A percentile compares a stretch with the other conserved stretches of the same genome.
Evolutionary conservation across 2,113 vertebrate species (phyloP).

Genomic region (Rhinogobius similis): DNA sequence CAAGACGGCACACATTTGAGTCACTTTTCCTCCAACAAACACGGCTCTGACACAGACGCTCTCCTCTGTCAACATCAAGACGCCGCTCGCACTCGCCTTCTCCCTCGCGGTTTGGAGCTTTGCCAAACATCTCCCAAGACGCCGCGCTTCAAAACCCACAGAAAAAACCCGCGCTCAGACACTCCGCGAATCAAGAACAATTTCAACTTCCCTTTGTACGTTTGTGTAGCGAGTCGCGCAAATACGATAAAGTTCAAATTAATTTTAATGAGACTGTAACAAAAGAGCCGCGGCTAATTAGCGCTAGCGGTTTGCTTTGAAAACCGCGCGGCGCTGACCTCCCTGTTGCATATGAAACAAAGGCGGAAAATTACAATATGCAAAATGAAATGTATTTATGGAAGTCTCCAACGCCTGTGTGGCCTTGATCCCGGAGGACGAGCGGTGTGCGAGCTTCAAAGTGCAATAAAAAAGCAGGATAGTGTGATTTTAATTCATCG

Average conservation of each 20-base stretch:
- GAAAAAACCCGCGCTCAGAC: neutral
- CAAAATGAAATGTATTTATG: conserved; percentile 70
- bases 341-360: conserved; percentile 61
- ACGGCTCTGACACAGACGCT: conserved; percentile 8
- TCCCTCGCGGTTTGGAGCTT: conserved; percentile 35
- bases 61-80: conserved; percentile 39
- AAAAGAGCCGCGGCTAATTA: conserved; percentile 71
- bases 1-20: conserved; percentile 22
- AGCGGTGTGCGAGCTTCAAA: conserved; percentile 71
- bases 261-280: conserved; percentile 67
- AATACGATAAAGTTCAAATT: conserved; percentile 67
- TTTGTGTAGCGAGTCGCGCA: conserved; percentile 57
- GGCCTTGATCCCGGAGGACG: conserved; percentile 53
- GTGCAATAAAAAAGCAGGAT: conserved; percentile 60
- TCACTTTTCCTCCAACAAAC: conserved; percentile 37
- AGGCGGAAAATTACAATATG: conserved; percentile 64
- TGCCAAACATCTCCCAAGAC: conserved; percentile 18
- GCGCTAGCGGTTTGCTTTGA: conserved; percentile 64
- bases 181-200: conserved; percentile 51
- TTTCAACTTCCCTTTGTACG: conserved; percentile 43
- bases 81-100: too few relatives aligned
- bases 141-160: conserved; percentile 34
- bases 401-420: conserved; percentile 59
- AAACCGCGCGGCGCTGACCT: conserved; percentile 64
- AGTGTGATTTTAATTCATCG: conserved; percentile 62